Conservation (phyloP, 1,140 invertebrate genomes). For the Stenopsyche tienmushanensis region DNA sequence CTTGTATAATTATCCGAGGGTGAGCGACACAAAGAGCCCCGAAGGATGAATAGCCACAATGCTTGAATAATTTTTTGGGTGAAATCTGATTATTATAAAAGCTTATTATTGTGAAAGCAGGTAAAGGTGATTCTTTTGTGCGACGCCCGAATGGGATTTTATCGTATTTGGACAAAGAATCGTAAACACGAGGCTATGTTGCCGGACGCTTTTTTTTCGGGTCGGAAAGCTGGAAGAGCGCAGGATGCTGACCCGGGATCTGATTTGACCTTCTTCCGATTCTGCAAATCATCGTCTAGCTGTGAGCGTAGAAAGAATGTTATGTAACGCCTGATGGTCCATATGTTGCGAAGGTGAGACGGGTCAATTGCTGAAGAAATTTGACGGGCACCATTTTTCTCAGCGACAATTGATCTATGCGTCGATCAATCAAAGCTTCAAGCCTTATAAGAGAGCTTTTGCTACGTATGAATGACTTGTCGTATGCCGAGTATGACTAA, state of each 20-base stretch:
- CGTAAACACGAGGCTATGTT: background rate
- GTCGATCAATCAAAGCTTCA: too few relatives aligned
- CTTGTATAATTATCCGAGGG: background rate
- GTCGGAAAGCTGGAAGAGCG: background rate
- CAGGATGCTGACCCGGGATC: background rate
- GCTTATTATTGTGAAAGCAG: conserved; percentile 2
- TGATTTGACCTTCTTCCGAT: too few relatives aligned
- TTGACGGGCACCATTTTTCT: too few relatives aligned
- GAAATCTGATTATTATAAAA: conserved; percentile 2
- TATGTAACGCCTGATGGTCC: too few relatives aligned
- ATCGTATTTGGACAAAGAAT: background rate
- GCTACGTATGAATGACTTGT: too few relatives aligned
- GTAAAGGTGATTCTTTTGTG: background rate
- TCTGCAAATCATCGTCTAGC: too few relatives aligned
- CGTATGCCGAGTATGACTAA: too few relatives aligned
- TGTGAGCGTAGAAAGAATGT: too few relatives aligned
- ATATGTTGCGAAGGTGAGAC: too few relatives aligned
- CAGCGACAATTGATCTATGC: too few relatives aligned
- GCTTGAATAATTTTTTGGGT: background rate
- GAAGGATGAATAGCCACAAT: background rate
- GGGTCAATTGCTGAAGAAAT: too few relatives aligned
- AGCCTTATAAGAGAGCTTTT: too few relatives aligned
- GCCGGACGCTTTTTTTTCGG: conserved; percentile 1
- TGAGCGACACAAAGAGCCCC: background rate
- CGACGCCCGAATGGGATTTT: background rate